Base-by-base conservation (phyloP, 2,797 vertebrate species). In the Mormyrus hasselquistii region DNA sequence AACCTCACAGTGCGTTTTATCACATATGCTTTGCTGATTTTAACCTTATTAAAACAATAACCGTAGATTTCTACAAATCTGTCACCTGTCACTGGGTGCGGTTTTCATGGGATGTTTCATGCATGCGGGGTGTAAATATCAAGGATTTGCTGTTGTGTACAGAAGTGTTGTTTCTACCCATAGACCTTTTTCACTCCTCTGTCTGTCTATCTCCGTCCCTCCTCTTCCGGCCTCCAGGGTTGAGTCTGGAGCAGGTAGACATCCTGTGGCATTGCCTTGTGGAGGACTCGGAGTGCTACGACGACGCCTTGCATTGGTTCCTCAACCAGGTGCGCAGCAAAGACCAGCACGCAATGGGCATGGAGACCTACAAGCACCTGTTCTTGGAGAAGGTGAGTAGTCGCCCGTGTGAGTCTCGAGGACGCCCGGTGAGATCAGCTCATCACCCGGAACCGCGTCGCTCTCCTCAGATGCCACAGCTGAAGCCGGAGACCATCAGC, bases 291-390 rank as follows among this genome's bases (percentile, higher is more conserved):
- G 98, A 99, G 92, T 99, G 98, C 92, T 99, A 97, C 0, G 98
- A 99, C 34, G 98, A 99, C 91, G 98, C 98, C 0, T 95, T 99
- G 86, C 98, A 99, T 91, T 99, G 98, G 98, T 99, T 99, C 94
- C 96, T 99, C 93, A 99, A 99, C 91, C 98, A 99, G 97, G 98
- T 99, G 88, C 97, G 98, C 93, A 99, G 98, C 94, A 99, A 99
- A 94, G 98, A 99, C 94, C 98, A 99, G 92, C 98, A 99, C n/a
- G 98, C 98, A 0, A 99, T 99, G 98, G 98, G 98, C 89, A 99
- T 99, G 97, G 98, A 99, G 95, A 99, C 98, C 1, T 99, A 99
- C 93, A 99, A 99, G 55, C 98, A 99, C 92, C 98, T 99, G 83
- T 99, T 99, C 93, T 94, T 99, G 92, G 98, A 99, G 94, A 99